Evolutionary conservation across 2,888 invertebrate genomes (phyloP), one percentile per base, ranked within the genome.

Genomic region (Nematopogon swammerdamellus): DNA sequence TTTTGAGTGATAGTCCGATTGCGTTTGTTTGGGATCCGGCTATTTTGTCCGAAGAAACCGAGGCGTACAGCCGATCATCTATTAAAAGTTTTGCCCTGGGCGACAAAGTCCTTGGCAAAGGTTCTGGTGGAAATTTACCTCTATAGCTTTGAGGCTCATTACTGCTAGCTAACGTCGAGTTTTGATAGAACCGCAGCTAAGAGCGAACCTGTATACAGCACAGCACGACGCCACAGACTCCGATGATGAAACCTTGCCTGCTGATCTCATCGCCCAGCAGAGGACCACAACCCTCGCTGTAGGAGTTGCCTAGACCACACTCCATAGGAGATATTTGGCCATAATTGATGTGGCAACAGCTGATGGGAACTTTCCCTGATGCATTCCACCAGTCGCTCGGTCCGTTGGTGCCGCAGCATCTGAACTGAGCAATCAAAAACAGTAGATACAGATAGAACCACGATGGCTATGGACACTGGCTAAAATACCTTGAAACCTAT

Each of bases 381-480:
- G 55, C 60, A 1, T 55, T 50, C 0, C 47, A 20, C 84, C 86
- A 90, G 59, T 89, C 87, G 1, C 57, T 58, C 2, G 68, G 73
- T 18, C 69, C 74, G 0, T 57, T 51, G 1, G 83, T 77, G 2
- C 90, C 90, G 59, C 90, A 90, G 65, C 90, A 90, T 29, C 74
- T 48, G 54, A 87, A 85, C 84, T 88, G 61, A 19, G 30, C 42
- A 16, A 44, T 44, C 19, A n/a, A 14, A 44, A 44, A 44, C 44
- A n/a, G 19, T 11, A 45, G 8, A 44, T 11, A 16, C 44, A 16
- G 44, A 44, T 6, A 44, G 44, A 16, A 10, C 8, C 44, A 16
- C n/a, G 44, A 6, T n/a, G n/a, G n/a, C n/a, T n/a, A n/a, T n/a
- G n/a, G n/a, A n/a, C n/a, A n/a, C n/a, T n/a, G n/a, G n/a, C n/a